Evolutionary conservation across 1,140 invertebrate genomes (phyloP).

Genomic region (Chlorops oryzae): DNA sequence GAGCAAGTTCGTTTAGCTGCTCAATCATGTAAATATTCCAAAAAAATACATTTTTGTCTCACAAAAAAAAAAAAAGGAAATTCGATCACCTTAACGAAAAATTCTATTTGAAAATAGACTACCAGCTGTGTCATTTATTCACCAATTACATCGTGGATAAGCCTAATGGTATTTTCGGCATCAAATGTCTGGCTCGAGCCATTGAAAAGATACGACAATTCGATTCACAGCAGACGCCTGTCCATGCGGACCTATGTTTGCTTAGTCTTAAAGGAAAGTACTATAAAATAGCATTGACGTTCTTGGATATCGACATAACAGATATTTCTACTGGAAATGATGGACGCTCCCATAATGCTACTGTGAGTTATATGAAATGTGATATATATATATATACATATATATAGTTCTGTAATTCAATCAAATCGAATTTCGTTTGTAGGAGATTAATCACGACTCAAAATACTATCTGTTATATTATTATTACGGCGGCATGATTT

Average conservation of each 20-base stretch:
- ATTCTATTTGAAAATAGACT: too few species aligned
- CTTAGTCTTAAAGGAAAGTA: constrained; percentile 86
- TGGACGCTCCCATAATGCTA: neutral
- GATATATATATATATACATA: neutral
- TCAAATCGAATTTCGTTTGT: constrained; percentile 7
- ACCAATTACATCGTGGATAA: constrained; percentile 74
- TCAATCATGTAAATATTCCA: constrained; percentile 69
- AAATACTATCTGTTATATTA: constrained; percentile 91
- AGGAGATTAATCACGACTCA: constrained; percentile 75
- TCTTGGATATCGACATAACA: constrained; percentile 85
- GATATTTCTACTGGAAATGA: constrained; percentile 69
- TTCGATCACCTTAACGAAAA: too few species aligned
- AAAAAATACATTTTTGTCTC: neutral
- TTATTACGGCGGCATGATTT: constrained; percentile 97
- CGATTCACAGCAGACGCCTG: constrained; percentile 83
- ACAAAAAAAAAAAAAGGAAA: too few species aligned
- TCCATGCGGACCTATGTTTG: constrained; percentile 90
- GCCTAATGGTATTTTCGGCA: constrained; percentile 69
- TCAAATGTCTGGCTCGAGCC: constrained; percentile 74
- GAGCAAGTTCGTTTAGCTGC: constrained; percentile 81
- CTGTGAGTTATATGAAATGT: neutral
- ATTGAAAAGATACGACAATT: constrained; percentile 83
- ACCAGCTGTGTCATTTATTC: constrained; percentile 79
- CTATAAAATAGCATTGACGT: constrained; percentile 84
- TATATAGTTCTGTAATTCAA: neutral